phyloP scores from a whole-genome alignment of 2,797 vertebrate genomes.

The Ctenochaetus hawaiiensis region DNA sequence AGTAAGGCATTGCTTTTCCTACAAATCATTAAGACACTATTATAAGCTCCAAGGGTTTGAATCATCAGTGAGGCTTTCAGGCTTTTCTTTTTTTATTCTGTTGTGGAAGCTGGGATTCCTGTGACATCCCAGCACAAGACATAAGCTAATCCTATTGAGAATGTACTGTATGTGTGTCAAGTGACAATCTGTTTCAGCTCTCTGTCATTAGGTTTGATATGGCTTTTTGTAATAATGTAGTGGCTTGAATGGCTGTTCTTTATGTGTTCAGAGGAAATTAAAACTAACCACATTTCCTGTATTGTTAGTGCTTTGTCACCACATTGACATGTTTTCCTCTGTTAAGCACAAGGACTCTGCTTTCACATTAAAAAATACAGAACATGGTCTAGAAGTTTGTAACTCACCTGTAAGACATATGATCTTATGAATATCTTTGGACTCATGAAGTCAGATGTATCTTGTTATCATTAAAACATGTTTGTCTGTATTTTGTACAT shows the following conservation, averaged over 20 bases:
- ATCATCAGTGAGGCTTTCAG: conserved; percentile 63
- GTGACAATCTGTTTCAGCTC: conserved; percentile 78
- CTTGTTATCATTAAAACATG: conserved; percentile 82
- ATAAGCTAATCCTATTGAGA: conserved; percentile 84
- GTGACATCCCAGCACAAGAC: conserved; percentile 73
- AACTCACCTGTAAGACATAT: conserved; percentile 72
- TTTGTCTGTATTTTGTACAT: conserved; percentile 78
- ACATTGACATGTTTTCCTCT: conserved; percentile 54
- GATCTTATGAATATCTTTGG: conserved; percentile 68
- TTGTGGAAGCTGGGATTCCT: conserved; percentile 79
- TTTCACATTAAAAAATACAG: conserved; percentile 53
- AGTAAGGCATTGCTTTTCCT: conserved; percentile 42
- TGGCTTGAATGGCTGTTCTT: conserved; percentile 76
- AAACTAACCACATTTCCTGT: conserved; percentile 71
- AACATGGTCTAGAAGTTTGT: conserved; percentile 66
- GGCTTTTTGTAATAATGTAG: conserved; percentile 78
- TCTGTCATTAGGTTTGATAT: conserved; percentile 75
- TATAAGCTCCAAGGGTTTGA: conserved; percentile 57
- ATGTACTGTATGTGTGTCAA: conserved; percentile 85
- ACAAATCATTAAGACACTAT: conserved; percentile 57
- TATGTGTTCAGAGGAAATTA: conserved; percentile 74
- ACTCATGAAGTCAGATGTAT: conserved; percentile 76
- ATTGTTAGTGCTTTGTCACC: conserved; percentile 62
- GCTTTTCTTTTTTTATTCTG: conserved; percentile 64
- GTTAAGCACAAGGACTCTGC: conserved; percentile 64